Base-by-base conservation (phyloP, 2,797 vertebrate species). In the Sebastes wilsoni region DNA sequence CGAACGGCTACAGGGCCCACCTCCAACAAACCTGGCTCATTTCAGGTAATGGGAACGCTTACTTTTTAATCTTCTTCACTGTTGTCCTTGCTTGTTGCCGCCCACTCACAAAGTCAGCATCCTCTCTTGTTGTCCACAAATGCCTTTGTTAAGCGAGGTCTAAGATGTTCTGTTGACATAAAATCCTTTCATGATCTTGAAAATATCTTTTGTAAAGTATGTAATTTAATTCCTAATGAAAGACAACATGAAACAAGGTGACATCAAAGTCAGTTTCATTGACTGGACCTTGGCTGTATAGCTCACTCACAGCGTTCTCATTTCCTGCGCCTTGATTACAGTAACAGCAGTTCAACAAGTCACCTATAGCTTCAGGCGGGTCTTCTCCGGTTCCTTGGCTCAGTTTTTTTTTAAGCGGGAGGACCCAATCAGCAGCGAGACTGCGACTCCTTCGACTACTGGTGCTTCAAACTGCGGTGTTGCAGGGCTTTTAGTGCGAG, bases 1-100 rank as follows among this genome's bases (percentile, higher is more conserved):
- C 56, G 42, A 77, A 81, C 22, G 22, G 71, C 80, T 62, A 65
- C 72, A 64, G 54, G 49, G 54, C 75, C 84, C 83, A 66, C 70
- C 87, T 76, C 70, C 82, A 28, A 87, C 87, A 88, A 85, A 80
- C 81, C 77, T 65, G 52, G 66, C 85, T 88, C 78, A 71, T 91
- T 89, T 72, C 75, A 84, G 86, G 70, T 87, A 91, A 90, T 90
- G 84, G 88, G 82, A 90, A 84, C 36, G 46, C 76, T 93, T 87
- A 81, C 80, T 83, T 89, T 89, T 83, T 58, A 85, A 76, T 86
- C 78, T 70, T 55, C 58, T 23, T 79, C 9, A 8, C 28, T 54
- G 34, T 78, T 73, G 42, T 82, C 77, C 66, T 72, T 38, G 34
- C 5, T 18, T 20, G 18, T 67, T 55, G 25, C 67, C 55, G 27